A percentile compares a stretch with the other conserved stretches of the same genome.
phyloP scores from a whole-genome alignment of 2,888 invertebrate genomes.

The Coelopa pilipes region DNA sequence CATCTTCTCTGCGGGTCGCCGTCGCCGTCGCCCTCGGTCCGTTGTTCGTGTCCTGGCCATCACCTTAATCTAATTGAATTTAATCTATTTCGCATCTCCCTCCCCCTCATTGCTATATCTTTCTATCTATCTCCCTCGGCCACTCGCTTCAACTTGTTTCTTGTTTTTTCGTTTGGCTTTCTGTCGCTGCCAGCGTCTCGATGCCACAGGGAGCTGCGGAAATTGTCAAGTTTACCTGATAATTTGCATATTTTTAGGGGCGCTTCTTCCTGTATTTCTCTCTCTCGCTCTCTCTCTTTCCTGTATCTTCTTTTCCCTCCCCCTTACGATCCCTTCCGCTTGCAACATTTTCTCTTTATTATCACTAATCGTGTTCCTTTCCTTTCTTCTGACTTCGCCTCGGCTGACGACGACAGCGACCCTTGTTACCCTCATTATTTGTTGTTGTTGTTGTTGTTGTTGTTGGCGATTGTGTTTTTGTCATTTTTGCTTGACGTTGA shows the following conservation, averaged over 20 bases:
- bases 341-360: conserved; percentile 19
- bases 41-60: not conserved
- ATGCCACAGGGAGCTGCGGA: not conserved
- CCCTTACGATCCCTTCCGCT: not conserved
- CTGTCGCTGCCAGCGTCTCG: not conserved
- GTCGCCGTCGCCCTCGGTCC: too few relatives aligned
- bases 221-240: conserved; percentile 24
- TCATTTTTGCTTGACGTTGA: not conserved
- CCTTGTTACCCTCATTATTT: not conserved
- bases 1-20: too few relatives aligned
- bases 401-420: too few relatives aligned
- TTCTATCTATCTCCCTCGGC: not conserved
- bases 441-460: not conserved
- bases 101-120: not conserved
- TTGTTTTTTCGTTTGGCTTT: not conserved
- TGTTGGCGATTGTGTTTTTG: not conserved
- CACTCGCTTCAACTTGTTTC: not conserved
- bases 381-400: conserved; percentile 6
- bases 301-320: too few relatives aligned
- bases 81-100: conserved; percentile 5
- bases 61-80: conserved; percentile 19
- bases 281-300: too few relatives aligned
- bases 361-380: conserved; percentile 19
- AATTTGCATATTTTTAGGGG: conserved; percentile 29
- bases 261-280: not conserved